These are phyloP conservation scores for Brachirus orientalis DNA, from an alignment of 2,113 vertebrate genomes.

Conservation along the genomic window DNA sequence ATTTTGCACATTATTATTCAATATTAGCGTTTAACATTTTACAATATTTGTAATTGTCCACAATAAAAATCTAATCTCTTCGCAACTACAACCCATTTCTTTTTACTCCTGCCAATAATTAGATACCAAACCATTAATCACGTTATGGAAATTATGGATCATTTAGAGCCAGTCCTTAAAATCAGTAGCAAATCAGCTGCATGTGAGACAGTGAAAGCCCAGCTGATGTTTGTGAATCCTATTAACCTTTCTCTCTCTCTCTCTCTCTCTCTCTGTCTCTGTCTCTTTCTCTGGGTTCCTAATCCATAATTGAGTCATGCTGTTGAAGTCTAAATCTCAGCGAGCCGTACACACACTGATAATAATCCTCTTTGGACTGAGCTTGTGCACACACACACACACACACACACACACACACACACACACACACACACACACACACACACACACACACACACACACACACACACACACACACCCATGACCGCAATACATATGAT, in stretches of 20 bases:
- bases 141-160: too few species aligned
- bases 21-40: not conserved
- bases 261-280: too few species aligned
- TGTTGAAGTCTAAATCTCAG: conserved; percentile 72
- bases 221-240: conserved; percentile 58
- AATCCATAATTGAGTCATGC: conserved; percentile 79
- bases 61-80: not conserved
- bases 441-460: conserved; percentile 8
- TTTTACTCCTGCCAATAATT: too few species aligned
- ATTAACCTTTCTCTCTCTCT: conserved; percentile 64
- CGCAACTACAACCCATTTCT: too few species aligned
- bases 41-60: too few species aligned
- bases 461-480: conserved; percentile 48
- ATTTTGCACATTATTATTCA: not conserved
- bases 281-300: conserved; percentile 55
- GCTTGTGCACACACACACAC: conserved; percentile 18
- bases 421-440: conserved; percentile 14
- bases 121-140: too few species aligned
- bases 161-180: conserved; percentile 9
- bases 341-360: conserved; percentile 58
- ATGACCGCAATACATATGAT: conserved; percentile 24
- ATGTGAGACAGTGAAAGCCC: conserved; percentile 36
- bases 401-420: conserved; percentile 8
- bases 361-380: conserved; percentile 76
- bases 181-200: conserved; percentile 40